phyloP scores from a whole-genome alignment of 2,113 vertebrate species.

The Peromyscus polionotus region DNA sequence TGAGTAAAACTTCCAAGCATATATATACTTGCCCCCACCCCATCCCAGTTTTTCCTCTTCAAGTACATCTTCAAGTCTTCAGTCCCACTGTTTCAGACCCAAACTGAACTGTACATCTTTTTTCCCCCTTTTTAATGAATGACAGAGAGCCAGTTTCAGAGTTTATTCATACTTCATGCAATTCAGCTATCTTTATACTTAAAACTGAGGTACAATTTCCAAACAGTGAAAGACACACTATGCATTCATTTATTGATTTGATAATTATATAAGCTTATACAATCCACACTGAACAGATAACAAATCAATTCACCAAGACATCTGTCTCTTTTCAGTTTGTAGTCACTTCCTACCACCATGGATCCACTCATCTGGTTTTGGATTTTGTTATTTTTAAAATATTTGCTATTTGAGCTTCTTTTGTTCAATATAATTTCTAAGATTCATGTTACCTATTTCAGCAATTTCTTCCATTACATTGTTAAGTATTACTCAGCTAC shows the following conservation, averaged over 20 bases:
- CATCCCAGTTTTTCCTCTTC: not conserved
- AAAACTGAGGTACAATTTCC: not conserved
- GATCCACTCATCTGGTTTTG: not conserved
- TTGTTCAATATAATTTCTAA: constrained; percentile 17
- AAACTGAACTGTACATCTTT: not conserved
- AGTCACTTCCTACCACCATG: not conserved
- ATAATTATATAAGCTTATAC: not conserved
- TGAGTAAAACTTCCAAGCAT: constrained; percentile 34
- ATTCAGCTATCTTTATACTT: constrained; percentile 30
- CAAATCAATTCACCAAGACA: not conserved
- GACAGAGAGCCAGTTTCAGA: constrained; percentile 17
- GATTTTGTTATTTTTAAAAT: not conserved
- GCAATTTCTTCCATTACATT: not conserved
- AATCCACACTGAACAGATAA: not conserved
- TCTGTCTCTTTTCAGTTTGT: not conserved
- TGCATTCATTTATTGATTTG: not conserved
- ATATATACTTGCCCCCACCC: constrained; percentile 7
- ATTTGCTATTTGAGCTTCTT: not conserved
- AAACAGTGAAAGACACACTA: not conserved
- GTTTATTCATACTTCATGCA: not conserved
- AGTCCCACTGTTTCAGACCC: constrained; percentile 1
- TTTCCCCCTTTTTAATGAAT: not conserved
- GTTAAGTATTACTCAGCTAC: not conserved
- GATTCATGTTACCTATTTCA: not conserved
- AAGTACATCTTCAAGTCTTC: constrained; percentile 6